Percentiles rank a stretch among this genome's conserved stretches.
Evolutionary conservation across 2,113 vertebrate species (phyloP).

Genomic region (Condylura cristata): DNA sequence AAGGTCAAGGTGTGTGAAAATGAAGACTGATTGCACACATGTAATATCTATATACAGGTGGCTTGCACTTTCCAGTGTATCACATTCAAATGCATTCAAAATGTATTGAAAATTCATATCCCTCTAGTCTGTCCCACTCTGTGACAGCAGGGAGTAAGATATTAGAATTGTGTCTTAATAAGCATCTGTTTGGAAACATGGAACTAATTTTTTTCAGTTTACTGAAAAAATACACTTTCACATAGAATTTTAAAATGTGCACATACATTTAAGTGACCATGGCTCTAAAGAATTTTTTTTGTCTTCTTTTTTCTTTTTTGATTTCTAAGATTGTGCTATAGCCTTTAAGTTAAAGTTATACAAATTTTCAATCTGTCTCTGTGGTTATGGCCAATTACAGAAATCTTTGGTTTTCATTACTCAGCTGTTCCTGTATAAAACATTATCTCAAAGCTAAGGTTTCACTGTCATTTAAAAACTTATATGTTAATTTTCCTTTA

Average conservation of each 20-base stretch:
- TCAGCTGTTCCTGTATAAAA: constrained; percentile 30
- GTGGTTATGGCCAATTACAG: not conserved
- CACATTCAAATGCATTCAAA: not conserved
- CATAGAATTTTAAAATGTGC: not conserved
- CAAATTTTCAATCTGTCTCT: not conserved
- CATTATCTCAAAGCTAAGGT: not conserved
- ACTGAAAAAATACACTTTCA: not conserved
- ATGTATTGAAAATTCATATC: not conserved
- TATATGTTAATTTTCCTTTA: not conserved
- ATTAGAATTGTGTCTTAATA: not conserved
- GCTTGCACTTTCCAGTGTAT: not conserved
- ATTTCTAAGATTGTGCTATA: not conserved
- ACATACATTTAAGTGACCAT: not conserved
- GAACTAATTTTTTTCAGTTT: not conserved
- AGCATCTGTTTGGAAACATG: not conserved
- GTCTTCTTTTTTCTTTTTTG: not conserved
- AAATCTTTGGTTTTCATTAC: not conserved
- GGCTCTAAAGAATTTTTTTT: not conserved
- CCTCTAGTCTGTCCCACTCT: not conserved
- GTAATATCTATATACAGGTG: not conserved
- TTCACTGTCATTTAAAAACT: not conserved
- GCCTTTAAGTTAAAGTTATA: not conserved
- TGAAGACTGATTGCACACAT: not conserved
- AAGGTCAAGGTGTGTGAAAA: not conserved
- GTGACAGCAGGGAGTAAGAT: not conserved